A percentile compares a stretch with the other conserved stretches of the same genome.
phyloP scores from a whole-genome alignment of 2,113 vertebrate species.

The Lepisosteus osseus region DNA sequence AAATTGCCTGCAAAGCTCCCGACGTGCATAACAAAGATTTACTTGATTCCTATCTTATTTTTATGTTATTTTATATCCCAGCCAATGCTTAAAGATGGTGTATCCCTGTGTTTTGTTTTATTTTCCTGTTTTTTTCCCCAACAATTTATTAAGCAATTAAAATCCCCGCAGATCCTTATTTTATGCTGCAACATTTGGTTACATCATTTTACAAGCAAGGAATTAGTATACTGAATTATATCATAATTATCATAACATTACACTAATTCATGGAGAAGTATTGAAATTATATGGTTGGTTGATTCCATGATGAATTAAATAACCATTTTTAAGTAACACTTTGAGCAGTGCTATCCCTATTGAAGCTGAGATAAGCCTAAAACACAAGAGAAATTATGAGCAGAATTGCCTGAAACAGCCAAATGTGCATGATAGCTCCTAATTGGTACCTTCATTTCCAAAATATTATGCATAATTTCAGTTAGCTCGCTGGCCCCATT shows the following conservation, averaged over 20 bases:
- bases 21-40: not conserved
- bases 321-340: constrained; percentile 54
- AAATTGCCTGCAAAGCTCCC: constrained; percentile 65
- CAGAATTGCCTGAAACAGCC: constrained; percentile 45
- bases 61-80: not conserved
- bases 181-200: constrained; percentile 48
- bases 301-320: constrained; percentile 75
- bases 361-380: constrained; percentile 53
- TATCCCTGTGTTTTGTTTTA: constrained; percentile 31
- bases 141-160: constrained; percentile 66
- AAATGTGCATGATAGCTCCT: constrained; percentile 38
- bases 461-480: constrained; percentile 15
- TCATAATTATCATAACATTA: constrained; percentile 72
- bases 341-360: constrained; percentile 41
- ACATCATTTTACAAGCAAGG: constrained; percentile 51
- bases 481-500: not conserved
- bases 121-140: constrained; percentile 30
- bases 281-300: constrained; percentile 78
- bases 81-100: not conserved
- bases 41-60: not conserved
- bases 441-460: constrained; percentile 10
- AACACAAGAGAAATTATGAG: constrained; percentile 51
- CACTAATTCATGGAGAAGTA: constrained; percentile 73
- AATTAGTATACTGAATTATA: constrained; percentile 66
- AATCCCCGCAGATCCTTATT: constrained; percentile 42